Conservation (phyloP, 1,140 invertebrate species). For the Antheraea pernyi region DNA sequence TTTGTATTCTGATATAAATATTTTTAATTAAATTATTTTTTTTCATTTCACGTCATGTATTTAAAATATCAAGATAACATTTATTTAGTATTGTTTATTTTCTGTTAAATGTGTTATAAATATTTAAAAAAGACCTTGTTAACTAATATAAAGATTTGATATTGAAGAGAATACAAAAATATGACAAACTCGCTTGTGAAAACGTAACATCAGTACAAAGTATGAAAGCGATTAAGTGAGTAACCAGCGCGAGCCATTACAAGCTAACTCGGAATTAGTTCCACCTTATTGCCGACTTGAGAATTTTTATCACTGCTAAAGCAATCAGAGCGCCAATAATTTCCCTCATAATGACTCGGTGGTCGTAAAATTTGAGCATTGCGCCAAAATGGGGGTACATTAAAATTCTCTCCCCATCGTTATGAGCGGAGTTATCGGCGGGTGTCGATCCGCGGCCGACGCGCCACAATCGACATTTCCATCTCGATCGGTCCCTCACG, state of each 20-base stretch:
- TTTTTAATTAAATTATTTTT: too few species aligned
- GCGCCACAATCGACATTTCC: constrained; percentile 70
- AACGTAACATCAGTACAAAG: background rate
- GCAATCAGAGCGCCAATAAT: constrained; percentile 78
- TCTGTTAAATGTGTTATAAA: too few species aligned
- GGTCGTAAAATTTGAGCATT: constrained; percentile 78
- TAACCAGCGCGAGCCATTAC: constrained; percentile 37
- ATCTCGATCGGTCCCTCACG: constrained; percentile 51
- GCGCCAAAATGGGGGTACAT: constrained; percentile 78
- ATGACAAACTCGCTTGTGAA: background rate
- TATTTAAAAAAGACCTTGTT: background rate
- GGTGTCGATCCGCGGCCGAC: constrained; percentile 49
- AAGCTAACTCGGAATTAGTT: constrained; percentile 72
- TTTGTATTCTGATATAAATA: too few species aligned
- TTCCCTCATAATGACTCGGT: constrained; percentile 76
- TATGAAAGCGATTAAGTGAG: constrained; percentile 42
- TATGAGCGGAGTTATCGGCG: constrained; percentile 72
- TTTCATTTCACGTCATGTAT: too few species aligned
- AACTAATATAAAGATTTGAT: background rate
- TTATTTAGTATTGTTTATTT: too few species aligned
- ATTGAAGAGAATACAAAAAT: background rate
- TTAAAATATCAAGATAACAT: too few species aligned
- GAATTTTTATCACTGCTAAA: constrained; percentile 78
- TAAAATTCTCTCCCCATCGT: constrained; percentile 78
- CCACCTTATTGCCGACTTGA: constrained; percentile 76